Conservation (phyloP, 2,797 vertebrate genomes). For the Cryptoblepharus egeriae region DNA sequence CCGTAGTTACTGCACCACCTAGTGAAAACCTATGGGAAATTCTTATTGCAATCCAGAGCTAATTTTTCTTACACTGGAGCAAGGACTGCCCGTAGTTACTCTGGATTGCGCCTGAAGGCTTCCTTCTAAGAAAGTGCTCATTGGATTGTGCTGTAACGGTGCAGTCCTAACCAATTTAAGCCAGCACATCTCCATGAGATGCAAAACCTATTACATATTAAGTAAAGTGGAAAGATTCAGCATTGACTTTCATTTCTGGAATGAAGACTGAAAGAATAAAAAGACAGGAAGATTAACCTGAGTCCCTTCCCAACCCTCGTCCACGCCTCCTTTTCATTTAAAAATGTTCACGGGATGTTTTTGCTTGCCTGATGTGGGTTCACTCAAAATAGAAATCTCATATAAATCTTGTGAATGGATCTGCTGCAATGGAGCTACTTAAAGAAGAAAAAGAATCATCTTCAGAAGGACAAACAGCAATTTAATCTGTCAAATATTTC, state of each 20-base stretch:
- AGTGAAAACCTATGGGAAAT: no score
- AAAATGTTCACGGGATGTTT: not conserved
- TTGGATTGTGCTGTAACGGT: no score
- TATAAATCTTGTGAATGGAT: slow-evolving; percentile 52
- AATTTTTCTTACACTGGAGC: no score
- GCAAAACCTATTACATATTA: no score
- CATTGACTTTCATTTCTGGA: not conserved
- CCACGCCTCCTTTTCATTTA: not conserved
- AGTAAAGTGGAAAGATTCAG: slow-evolving; percentile 25
- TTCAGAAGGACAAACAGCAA: slow-evolving; percentile 32
- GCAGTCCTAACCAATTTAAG: no score
- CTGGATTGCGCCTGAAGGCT: no score
- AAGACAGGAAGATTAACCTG: slow-evolving; percentile 4
- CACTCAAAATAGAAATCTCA: slow-evolving; percentile 29
- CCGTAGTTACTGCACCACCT: no score
- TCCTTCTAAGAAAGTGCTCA: no score
- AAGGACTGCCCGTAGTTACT: no score
- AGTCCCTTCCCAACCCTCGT: not conserved
- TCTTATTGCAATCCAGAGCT: no score
- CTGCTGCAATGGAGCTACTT: slow-evolving; percentile 25
- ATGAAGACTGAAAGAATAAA: slow-evolving; percentile 31
- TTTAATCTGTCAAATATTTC: slow-evolving; percentile 43
- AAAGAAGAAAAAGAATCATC: slow-evolving; percentile 56
- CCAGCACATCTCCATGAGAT: no score
- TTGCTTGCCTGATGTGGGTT: slow-evolving; percentile 19